phyloP scores from a whole-genome alignment of 2,888 invertebrate species.

The Eupithecia abbreviata region DNA sequence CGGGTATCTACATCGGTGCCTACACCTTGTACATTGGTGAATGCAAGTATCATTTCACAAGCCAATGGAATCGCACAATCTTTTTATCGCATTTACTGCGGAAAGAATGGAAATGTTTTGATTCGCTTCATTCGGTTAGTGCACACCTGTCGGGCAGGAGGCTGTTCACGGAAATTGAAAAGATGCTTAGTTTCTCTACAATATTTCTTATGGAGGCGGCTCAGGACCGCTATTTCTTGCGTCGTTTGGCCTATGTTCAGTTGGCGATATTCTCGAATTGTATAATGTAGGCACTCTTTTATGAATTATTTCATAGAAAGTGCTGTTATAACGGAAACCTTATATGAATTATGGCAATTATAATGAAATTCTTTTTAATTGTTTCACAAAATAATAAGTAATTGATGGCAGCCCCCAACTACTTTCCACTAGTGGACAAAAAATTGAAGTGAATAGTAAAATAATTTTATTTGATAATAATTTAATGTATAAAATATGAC shows the following conservation, averaged over 20 bases:
- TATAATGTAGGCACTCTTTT: background rate
- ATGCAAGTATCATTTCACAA: constrained; percentile 28
- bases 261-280: background rate
- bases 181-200: background rate
- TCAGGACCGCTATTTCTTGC: background rate
- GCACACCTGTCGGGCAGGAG: background rate
- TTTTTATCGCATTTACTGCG: constrained; percentile 22
- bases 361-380: background rate
- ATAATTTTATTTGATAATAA: too few relatives aligned
- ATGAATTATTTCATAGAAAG: background rate
- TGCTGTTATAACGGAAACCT: background rate
- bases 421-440: too few relatives aligned
- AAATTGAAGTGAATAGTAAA: too few relatives aligned
- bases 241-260: background rate
- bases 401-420: too few relatives aligned
- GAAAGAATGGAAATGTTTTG: constrained; percentile 13
- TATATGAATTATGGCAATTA: background rate
- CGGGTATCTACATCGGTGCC: background rate
- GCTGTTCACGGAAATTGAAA: constrained; percentile 6
- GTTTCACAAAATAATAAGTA: background rate
- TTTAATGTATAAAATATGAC: too few relatives aligned
- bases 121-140: constrained; percentile 14
- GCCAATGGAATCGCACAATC: constrained; percentile 16
- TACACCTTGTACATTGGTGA: background rate
- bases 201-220: background rate